phyloP scores from a whole-genome alignment of 2,888 invertebrate species.

The Ischnus inquisitorius region DNA sequence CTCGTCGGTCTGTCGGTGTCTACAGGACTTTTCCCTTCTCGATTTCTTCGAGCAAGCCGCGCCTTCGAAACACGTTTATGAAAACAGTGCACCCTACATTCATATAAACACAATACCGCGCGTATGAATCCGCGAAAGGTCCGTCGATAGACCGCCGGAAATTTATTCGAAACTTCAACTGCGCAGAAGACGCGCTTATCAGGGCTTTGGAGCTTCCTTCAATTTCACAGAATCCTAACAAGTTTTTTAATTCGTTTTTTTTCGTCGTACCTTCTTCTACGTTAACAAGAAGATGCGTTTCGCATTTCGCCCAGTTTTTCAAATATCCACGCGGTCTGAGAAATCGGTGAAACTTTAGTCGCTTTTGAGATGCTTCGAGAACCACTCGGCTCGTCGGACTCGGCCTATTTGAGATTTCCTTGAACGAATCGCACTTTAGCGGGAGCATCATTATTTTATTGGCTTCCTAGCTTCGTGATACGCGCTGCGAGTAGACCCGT shows the following conservation, averaged over 20 bases:
- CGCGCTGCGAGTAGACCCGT: background rate
- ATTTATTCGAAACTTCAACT: slow-evolving; percentile 2
- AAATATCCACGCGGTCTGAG: background rate
- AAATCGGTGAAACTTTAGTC: slow-evolving; percentile 27
- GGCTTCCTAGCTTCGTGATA: background rate
- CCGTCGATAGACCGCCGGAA: slow-evolving; percentile 16
- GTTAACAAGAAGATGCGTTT: slow-evolving; percentile 18
- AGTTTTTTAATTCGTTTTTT: slow-evolving; percentile 1
- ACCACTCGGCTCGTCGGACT: background rate
- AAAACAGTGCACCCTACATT: slow-evolving; percentile 16
- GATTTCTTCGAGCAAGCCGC: slow-evolving; percentile 10
- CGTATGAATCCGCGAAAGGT: slow-evolving; percentile 1
- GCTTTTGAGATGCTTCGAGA: slow-evolving; percentile 41
- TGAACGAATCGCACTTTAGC: background rate
- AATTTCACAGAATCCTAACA: slow-evolving; percentile 11
- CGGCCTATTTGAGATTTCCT: background rate
- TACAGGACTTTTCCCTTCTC: background rate
- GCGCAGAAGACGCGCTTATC: background rate
- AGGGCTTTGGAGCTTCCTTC: background rate
- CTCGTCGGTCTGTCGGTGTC: background rate
- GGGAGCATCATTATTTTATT: background rate
- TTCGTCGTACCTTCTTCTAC: background rate
- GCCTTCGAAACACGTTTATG: slow-evolving; percentile 17
- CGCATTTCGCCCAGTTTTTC: background rate
- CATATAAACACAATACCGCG: slow-evolving; percentile 24